Base-by-base conservation (phyloP, 2,797 vertebrate species). In the Cyclopterus lumpus region DNA sequence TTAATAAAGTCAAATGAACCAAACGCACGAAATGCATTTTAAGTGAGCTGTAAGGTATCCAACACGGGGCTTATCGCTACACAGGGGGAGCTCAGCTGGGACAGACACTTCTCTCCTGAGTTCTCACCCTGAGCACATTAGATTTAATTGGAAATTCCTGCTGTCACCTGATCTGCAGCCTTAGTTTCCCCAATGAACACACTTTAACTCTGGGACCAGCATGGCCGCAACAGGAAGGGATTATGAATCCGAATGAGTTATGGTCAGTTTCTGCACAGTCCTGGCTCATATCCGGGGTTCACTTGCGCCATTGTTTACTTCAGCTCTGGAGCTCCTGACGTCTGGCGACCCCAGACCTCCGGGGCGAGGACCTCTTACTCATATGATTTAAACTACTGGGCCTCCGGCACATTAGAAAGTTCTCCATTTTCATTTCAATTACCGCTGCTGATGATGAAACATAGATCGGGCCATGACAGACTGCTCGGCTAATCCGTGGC, bases 121-220 rank as follows among this genome's bases (percentile, higher is more conserved):
- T 65, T 81, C 83, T 89, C 92, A 91, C 88, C 91, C 81, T 30
- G 61, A 82, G 90, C 73, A 75, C 72, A 81, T 91, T 88, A 89
- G 62, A 87, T 86, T 91, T 93, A 92, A 94, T 93, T 91, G 85
- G 86, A 89, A 89, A 76, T 85, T 82, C 86, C 86, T 60, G 75
- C 81, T 84, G 82, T 90, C 88, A 87, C 87, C 90, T 85, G 91
- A 86, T 82, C 79, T 71, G 81, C 64, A 11, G 80, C 71, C 81
- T 69, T 67, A 74, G 81, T 86, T 74, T 82, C 82, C 80, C 73
- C 71, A 42, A 75, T 81, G 73, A 90, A 89, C 84, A 83, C 79
- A 71, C 78, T 89, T 89, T 87, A 90, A 91, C 91, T 85, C 84
- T 84, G 57, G 79, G 86, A 86, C 91, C 90, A 6, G 12, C 80